Evolutionary conservation across 2,888 invertebrate genomes (phyloP).

Genomic region (Pammene fasciana): DNA sequence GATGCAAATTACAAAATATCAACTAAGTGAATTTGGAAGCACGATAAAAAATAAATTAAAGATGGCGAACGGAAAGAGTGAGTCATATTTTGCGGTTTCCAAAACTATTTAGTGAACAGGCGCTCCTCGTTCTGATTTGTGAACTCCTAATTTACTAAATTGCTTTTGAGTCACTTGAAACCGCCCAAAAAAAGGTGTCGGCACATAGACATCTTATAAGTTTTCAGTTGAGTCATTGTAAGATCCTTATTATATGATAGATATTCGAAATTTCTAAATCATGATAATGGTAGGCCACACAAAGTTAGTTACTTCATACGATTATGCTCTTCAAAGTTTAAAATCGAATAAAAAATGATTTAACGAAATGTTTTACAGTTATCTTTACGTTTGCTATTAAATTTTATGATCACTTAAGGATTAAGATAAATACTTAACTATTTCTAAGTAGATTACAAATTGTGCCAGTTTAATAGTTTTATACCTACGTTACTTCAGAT

Average conservation of each 20-base stretch:
- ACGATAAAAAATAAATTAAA: slow-evolving; percentile 32
- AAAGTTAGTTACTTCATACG: too few species aligned
- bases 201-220: not conserved
- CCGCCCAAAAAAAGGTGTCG: slow-evolving; percentile 26
- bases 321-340: not conserved
- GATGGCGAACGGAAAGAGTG: slow-evolving; percentile 26
- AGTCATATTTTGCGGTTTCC: slow-evolving; percentile 38
- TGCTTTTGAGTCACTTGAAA: slow-evolving; percentile 30
- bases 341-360: not conserved
- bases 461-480: not conserved
- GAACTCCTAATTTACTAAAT: slow-evolving; percentile 35
- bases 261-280: too few species aligned
- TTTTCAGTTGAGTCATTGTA: slow-evolving; percentile 21
- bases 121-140: slow-evolving; percentile 26
- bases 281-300: not conserved
- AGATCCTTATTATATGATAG: not conserved
- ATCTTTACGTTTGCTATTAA: not conserved
- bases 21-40: not conserved
- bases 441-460: too few species aligned
- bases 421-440: too few species aligned
- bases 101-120: slow-evolving; percentile 26
- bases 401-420: not conserved
- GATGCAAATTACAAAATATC: not conserved
- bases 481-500: not conserved
- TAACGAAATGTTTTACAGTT: not conserved